Base-by-base conservation (phyloP, 2,113 vertebrate genomes). In the Seriola quinqueradiata region DNA sequence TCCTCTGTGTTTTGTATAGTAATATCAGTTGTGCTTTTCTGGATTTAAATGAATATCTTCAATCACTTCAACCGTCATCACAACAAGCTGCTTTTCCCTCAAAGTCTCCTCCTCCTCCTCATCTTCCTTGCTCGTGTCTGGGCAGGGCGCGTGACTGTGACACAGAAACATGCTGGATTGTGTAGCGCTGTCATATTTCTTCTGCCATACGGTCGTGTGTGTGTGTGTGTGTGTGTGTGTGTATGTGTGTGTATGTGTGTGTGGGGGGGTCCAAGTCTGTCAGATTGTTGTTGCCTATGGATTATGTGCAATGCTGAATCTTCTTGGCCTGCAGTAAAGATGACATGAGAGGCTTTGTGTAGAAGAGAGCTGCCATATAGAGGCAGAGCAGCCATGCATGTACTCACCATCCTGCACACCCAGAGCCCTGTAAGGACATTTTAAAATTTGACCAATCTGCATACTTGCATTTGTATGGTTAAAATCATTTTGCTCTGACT, bases 271-370 rank as follows among this genome's bases (percentile, higher is more conserved):
- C 67, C 67, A n/a, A 16, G 58, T 16, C 60, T 79, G 83, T 83
- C 70, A 83, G 23, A 80, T 65, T 80, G 70, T 55, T 80, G 75
- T 69, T 79, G 66, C 58, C 46, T 74, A 70, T 78, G 79, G 83
- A 85, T 89, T 83, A 73, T 77, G 61, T 68, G 57, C 70, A 38
- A 36, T 28, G 54, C 48, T 84, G 79, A 79, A 75, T 78, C 55
- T 54, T 64, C 63, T 48, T 64, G 36, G 75, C 75, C 59, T 0
- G 21, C 63, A 79, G 79, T 75, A n/a, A 74, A 84, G 82, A 85
- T 77, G 76, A 79, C 84, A 79, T 70, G 72, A 87, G 78, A 77
- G 48, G 50, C 63, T 85, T 81, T 58, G 54, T 84, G 81, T 73
- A 44, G 63, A 70, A 65, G 21, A 57, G 52, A 59, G 63, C 63